Evolutionary conservation across 1,140 invertebrate genomes (phyloP).

Genomic region (Drosophila cardini): DNA sequence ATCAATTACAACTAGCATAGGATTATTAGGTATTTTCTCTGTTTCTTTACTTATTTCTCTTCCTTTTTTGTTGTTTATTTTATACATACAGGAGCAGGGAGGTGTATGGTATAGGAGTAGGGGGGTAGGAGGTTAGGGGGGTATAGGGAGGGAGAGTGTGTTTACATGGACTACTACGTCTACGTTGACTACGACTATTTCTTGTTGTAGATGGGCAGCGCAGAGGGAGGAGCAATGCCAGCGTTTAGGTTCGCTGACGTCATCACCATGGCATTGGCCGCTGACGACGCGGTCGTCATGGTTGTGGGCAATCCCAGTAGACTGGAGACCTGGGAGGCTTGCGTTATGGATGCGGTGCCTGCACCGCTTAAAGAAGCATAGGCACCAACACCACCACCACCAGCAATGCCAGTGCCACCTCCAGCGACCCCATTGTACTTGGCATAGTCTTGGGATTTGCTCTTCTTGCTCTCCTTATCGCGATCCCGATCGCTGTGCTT

Average conservation of each 20-base stretch:
- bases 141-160: neutral
- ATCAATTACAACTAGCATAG: constrained; percentile 58
- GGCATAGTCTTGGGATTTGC: constrained; percentile 74
- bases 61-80: neutral
- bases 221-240: constrained; percentile 47
- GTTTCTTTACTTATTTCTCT: neutral
- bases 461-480: constrained; percentile 83
- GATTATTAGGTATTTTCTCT: constrained; percentile 28
- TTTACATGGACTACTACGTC: constrained; percentile 2
- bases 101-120: neutral
- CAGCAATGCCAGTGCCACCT: constrained; percentile 9
- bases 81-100: constrained; percentile 29
- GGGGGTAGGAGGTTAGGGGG: neutral
- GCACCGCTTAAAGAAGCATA: constrained; percentile 68
- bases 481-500: constrained; percentile 86
- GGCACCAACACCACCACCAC: constrained; percentile 31
- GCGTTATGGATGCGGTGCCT: constrained; percentile 61
- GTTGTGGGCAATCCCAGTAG: constrained; percentile 34
- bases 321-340: constrained; percentile 33
- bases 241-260: constrained; percentile 23
- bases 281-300: constrained; percentile 29
- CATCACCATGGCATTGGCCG: constrained; percentile 50
- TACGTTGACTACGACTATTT: constrained; percentile 56
- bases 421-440: constrained; percentile 69
- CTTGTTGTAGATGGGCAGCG: constrained; percentile 69